Conservation (phyloP, 2,888 invertebrate species). For the Trimorus sp. region DNA sequence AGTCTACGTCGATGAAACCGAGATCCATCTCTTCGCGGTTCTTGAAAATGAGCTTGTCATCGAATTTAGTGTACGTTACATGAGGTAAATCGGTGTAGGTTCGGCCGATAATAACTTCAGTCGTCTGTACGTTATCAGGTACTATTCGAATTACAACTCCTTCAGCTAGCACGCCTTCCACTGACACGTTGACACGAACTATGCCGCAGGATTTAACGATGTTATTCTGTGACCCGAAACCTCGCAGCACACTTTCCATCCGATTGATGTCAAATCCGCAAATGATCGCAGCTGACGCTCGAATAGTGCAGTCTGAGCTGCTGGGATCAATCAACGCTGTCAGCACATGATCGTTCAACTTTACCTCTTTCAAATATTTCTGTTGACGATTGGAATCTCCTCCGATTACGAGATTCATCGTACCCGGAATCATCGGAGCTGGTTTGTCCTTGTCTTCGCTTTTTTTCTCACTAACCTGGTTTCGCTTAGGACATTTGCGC, state of each 20-base stretch:
- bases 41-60: constrained; percentile 22
- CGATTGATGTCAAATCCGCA: too few species aligned
- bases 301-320: constrained; percentile 65
- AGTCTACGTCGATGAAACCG: neutral
- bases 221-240: constrained; percentile 33
- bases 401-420: neutral
- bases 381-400: neutral
- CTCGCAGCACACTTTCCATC: constrained; percentile 37
- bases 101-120: constrained; percentile 21
- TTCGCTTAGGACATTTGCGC: constrained; percentile 12
- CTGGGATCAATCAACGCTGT: constrained; percentile 60
- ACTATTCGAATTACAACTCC: constrained; percentile 44
- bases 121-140: constrained; percentile 24
- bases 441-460: neutral
- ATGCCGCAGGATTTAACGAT: constrained; percentile 44
- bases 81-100: constrained; percentile 39
- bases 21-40: neutral
- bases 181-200: constrained; percentile 30
- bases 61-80: constrained; percentile 28
- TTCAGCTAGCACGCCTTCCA: constrained; percentile 56
- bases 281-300: constrained; percentile 47
- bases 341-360: neutral
- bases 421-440: neutral
- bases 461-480: too few species aligned
- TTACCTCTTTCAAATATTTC: constrained; percentile 16